These are phyloP conservation scores for Cosmorhoe ocellata DNA, from an alignment of 2,888 invertebrate species.

Conservation along the genomic window DNA sequence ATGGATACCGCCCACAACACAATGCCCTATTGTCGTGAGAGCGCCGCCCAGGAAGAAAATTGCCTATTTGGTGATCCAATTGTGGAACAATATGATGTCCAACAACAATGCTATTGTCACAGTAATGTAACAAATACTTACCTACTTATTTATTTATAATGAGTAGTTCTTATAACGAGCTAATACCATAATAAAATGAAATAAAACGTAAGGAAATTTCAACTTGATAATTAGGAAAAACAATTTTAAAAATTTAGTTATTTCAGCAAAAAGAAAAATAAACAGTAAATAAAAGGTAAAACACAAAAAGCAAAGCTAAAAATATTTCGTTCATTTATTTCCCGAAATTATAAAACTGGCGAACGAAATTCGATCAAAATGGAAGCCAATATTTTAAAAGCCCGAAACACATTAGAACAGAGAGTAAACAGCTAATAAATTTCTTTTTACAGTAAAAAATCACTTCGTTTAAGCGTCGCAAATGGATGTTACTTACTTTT, in stretches of 20 bases:
- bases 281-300: not conserved
- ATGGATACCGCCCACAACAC: conserved; percentile 78
- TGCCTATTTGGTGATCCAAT: conserved; percentile 25
- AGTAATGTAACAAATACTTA: too few relatives aligned
- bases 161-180: too few relatives aligned
- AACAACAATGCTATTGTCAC: too few relatives aligned
- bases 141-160: too few relatives aligned
- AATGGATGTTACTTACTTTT: conserved; percentile 71
- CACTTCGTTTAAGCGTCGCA: conserved; percentile 64
- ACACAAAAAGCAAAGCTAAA: not conserved
- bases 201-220: too few relatives aligned
- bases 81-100: conserved; percentile 7
- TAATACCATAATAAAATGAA: too few relatives aligned
- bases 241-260: too few relatives aligned
- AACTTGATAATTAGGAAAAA: too few relatives aligned
- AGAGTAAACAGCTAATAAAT: conserved; percentile 59
- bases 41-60: conserved; percentile 57
- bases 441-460: conserved; percentile 50
- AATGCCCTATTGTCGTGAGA: conserved; percentile 76
- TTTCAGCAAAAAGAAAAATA: not conserved
- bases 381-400: conserved; percentile 58
- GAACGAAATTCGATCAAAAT: conserved; percentile 38
- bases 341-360: conserved; percentile 25
- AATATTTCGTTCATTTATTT: conserved; percentile 10
- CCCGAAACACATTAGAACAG: conserved; percentile 57